Base-by-base conservation (phyloP, 2,888 invertebrate species). In the Rhagophthalmus giganteus region DNA sequence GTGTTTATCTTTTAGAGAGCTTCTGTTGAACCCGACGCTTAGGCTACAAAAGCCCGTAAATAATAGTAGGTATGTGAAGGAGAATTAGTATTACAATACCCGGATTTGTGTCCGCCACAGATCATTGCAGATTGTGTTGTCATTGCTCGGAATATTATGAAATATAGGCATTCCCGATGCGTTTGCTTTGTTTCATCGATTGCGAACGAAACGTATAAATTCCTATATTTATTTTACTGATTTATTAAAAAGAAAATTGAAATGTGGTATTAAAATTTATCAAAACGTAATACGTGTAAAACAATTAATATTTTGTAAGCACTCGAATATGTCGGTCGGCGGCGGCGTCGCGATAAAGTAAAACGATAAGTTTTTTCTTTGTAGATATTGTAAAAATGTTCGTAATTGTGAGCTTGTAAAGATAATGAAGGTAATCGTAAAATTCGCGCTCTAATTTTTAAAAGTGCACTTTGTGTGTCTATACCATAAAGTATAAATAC, bases 61-160 rank as follows among this genome's bases (percentile, higher is more conserved):
- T 20, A 20, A 20, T 20, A 20, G 7, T 20, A 20, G 20, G 7
- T 5, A 7, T 20, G 37, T 64, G 60, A 58, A 56, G 57, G 60
- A 60, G 63, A 59, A 64, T 64, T 64, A 63, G 58, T 55, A 52
- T 49, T 54, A 60, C 61, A 61, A 61, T 60, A 58, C 57, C 54
- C 44, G 64, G 66, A 66, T 66, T 66, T 63, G 54, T 50, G 47
- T 56, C 55, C 54, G 57, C 65, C 64, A 61, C 65, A 66, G 64
- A 63, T 66, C 64, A 62, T 60, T 57, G 56, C 57, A 60, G 64
- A 66, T 65, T 65, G 58, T 48, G 58, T 60, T 65, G 63, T 65
- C 64, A 64, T 61, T 64, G 53, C 57, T 37, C 35, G 45, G 35
- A 39, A 45, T 39, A 38, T 24, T 35, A 51, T 45, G 50, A 55